Conservation (phyloP, 2,113 vertebrate genomes). For the Bostrychus sinensis region DNA sequence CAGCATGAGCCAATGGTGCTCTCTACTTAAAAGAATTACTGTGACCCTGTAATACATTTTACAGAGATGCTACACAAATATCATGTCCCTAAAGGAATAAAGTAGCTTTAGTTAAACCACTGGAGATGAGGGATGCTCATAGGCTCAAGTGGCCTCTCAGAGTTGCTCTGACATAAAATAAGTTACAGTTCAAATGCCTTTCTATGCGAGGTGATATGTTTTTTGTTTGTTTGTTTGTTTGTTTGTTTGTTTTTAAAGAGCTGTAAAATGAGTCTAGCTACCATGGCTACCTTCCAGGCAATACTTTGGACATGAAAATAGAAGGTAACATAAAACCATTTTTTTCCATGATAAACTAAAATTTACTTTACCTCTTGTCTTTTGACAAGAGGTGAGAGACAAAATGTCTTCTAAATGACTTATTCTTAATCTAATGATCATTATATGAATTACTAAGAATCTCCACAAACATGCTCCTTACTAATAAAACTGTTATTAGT, state of each 20-base stretch:
- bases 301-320: too few species aligned
- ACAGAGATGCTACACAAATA: conserved; percentile 63
- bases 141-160: conserved; percentile 47
- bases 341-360: too few species aligned
- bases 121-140: conserved; percentile 32
- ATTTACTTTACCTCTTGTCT: too few species aligned
- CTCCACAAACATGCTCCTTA: too few species aligned
- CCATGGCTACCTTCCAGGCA: background rate
- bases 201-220: background rate
- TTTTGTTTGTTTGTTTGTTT: too few species aligned
- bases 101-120: conserved; percentile 43
- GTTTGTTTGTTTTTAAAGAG: too few species aligned
- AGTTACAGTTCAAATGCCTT: conserved; percentile 10
- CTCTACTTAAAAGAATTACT: conserved; percentile 72
- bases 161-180: conserved; percentile 24
- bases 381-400: too few species aligned
- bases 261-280: background rate
- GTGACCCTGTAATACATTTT: conserved; percentile 66
- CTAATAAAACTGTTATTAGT: too few species aligned
- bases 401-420: too few species aligned
- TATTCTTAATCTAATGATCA: too few species aligned
- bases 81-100: conserved; percentile 52
- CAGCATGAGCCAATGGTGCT: conserved; percentile 60
- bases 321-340: too few species aligned
- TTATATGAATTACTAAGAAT: too few species aligned